Base-by-base conservation (phyloP, 2,113 vertebrate species). In the Austrofundulus limnaeus region DNA sequence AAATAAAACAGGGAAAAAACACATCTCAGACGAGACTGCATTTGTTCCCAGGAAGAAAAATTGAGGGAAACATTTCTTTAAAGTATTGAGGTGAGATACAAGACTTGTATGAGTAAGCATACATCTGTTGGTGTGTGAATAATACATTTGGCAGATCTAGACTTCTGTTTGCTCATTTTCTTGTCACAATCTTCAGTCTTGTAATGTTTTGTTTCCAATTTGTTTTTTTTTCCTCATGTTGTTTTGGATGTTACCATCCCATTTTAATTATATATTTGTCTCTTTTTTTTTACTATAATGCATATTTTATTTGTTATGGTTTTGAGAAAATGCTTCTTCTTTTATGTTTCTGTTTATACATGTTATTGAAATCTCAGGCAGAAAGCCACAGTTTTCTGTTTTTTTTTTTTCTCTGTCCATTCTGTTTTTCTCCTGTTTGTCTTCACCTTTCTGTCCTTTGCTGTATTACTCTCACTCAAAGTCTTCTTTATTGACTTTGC, bases 11-110 rank as follows among this genome's bases (percentile, higher is more conserved):
- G n/a, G n/a, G n/a, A n/a, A n/a, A n/a, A n/a, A n/a, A n/a, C n/a
- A n/a, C n/a, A n/a, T 55, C 58, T 68, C 39, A 47, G 37, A 23
- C 21, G 23, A 51, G 51, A 23, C 70, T 59, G 61, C 67, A 53
- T 43, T 52, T 48, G 62, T 43, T 57, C 58, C 68, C 54, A 4
- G 13, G 23, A 57, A 70, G 59, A 21, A 13, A 68, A 39, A 52
- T 38, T 64, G 43, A 57, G 61, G 53, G 43, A 61, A 72, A 69
- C 53, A 50, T 75, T 48, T 72, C 69, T 79, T 66, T 66, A 41
- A 64, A 50, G 34, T 61, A 68, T n/a, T n/a, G n/a, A n/a, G n/a
- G 59, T 72, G 61, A 66, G 57, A 66, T 72, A 48, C 78, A 70
- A 58, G 37, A 77, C 17, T 42, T 57, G 41, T 71, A 41, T 2